phyloP scores from a whole-genome alignment of 2,113 vertebrate species.

The zebrafish (Danio rerio) region GRCz12tu NC_133200.1:16730501-16731000 shows the following conservation, averaged over 20 bases:
- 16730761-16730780: neutral
- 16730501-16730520: constrained; percentile 85
- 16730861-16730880: neutral
- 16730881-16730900: neutral
- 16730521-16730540: constrained; percentile 98
- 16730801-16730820: neutral
- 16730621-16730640: constrained; percentile 32
- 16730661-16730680: neutral
- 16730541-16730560: constrained; percentile 87
- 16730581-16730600: constrained; percentile 28
- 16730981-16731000: too few relatives aligned
- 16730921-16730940: neutral
- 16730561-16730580: neutral
- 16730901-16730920: neutral
- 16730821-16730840: neutral
- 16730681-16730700: neutral
- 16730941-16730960: too few relatives aligned
- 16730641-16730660: constrained; percentile 3
- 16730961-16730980: too few relatives aligned
- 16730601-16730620: neutral
- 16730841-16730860: neutral
- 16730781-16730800: neutral
- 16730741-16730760: neutral
- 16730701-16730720: neutral
- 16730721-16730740: neutral